Conservation (phyloP, 2,113 vertebrate species). For the Orcinus orca region DNA sequence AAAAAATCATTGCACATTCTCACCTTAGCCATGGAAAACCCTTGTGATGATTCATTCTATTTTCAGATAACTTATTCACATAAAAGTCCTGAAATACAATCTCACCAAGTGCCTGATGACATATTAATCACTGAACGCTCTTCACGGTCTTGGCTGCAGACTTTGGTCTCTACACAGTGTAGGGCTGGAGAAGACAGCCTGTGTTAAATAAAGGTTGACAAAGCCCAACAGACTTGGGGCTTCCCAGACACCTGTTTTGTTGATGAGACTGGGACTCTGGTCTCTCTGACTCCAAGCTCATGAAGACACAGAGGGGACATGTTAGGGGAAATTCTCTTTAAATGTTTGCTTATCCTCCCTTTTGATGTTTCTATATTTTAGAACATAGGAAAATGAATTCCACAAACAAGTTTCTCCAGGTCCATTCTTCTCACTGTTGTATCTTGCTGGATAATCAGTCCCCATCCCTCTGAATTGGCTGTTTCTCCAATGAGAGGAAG, state of each 20-base stretch:
- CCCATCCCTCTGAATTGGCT: not conserved
- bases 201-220: not conserved
- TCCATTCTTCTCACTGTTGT: not conserved
- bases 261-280: not conserved
- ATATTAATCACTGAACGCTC: not conserved
- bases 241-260: not conserved
- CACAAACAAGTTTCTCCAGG: not conserved
- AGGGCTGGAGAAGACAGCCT: not conserved
- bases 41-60: not conserved
- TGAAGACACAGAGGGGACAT: not conserved
- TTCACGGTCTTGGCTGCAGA: not conserved
- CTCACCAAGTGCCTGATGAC: not conserved
- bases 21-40: not conserved
- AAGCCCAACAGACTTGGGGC: not conserved
- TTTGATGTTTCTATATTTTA: not conserved
- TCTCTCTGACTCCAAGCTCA: not conserved
- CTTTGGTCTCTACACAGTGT: not conserved
- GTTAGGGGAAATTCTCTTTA: not conserved
- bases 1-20: not conserved
- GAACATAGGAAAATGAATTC: not conserved
- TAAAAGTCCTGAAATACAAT: not conserved
- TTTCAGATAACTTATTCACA: not conserved
- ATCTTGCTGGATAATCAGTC: not conserved
- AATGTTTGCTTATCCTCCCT: not conserved
- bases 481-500: slow-evolving; percentile 1